Evolutionary conservation across 2,113 vertebrate genomes (phyloP).

Genomic region (Podarcis muralis): DNA sequence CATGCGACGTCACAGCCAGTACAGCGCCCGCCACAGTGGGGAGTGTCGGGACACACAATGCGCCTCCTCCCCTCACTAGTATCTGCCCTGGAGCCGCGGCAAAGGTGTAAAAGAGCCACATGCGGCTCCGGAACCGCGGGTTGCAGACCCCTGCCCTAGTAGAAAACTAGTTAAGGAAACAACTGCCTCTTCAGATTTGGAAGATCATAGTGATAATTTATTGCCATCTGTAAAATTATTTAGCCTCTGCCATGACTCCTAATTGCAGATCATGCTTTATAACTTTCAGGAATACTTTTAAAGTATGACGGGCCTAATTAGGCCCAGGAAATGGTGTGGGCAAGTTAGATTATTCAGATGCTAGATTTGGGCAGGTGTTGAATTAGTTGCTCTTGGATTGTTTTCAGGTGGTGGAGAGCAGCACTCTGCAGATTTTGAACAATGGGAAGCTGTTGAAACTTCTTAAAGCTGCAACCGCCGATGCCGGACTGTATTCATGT

Average conservation of each 20-base stretch:
- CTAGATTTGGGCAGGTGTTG: slow-evolving; percentile 47
- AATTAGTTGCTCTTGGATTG: slow-evolving; percentile 52
- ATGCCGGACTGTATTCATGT: slow-evolving; percentile 89
- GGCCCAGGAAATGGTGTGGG: slow-evolving; percentile 30
- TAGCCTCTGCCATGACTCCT: background rate
- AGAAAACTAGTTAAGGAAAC: background rate
- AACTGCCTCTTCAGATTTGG: background rate
- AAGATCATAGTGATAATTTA: background rate
- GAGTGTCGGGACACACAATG: too few relatives aligned
- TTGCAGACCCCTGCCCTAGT: too few relatives aligned
- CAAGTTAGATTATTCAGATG: slow-evolving; percentile 49
- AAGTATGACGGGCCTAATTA: background rate
- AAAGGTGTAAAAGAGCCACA: too few relatives aligned
- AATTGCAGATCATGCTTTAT: slow-evolving; percentile 14
- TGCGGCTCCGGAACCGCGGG: too few relatives aligned
- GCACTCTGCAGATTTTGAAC: slow-evolving; percentile 80
- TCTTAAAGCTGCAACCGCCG: slow-evolving; percentile 76
- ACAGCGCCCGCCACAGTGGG: too few relatives aligned
- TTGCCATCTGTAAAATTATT: background rate
- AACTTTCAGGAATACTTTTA: slow-evolving; percentile 16
- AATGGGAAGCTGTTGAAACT: slow-evolving; percentile 87
- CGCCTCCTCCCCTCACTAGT: too few relatives aligned
- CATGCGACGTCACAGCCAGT: too few relatives aligned
- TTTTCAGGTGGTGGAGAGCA: slow-evolving; percentile 83
- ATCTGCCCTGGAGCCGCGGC: too few relatives aligned